Conservation (phyloP, 2,888 invertebrate species). For the Tenodera sinensis region DNA sequence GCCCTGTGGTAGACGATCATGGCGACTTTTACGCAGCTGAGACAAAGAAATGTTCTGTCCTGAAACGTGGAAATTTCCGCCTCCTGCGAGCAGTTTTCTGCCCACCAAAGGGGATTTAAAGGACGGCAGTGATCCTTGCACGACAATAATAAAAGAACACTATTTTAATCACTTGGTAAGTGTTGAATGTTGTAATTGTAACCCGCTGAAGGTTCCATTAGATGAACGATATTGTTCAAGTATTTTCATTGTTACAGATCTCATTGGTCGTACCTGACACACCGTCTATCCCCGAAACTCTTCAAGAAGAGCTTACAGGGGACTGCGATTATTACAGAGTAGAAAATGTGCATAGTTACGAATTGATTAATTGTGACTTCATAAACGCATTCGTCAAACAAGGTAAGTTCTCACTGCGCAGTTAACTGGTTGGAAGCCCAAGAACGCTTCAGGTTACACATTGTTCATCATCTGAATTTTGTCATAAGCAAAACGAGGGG, state of each 20-base stretch:
- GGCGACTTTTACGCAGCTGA: background rate
- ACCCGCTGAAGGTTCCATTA: background rate
- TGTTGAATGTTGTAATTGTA: slow-evolving; percentile 3
- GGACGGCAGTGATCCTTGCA: slow-evolving; percentile 29
- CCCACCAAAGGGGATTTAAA: slow-evolving; percentile 31
- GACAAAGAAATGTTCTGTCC: slow-evolving; percentile 52
- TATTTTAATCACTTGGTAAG: slow-evolving; percentile 54
- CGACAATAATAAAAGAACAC: slow-evolving; percentile 44
- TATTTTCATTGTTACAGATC: slow-evolving; percentile 46
- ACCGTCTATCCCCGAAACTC: slow-evolving; percentile 41
- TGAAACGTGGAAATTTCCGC: slow-evolving; percentile 53
- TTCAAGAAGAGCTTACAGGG: slow-evolving; percentile 43
- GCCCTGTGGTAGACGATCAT: background rate
- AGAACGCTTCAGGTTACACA: too few relatives aligned
- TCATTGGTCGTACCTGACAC: slow-evolving; percentile 52
- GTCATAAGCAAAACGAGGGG: too few relatives aligned
- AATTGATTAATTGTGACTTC: slow-evolving; percentile 50
- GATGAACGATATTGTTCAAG: background rate
- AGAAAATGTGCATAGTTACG: slow-evolving; percentile 44
- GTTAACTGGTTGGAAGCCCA: too few relatives aligned
- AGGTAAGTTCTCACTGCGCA: slow-evolving; percentile 43
- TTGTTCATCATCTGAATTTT: too few relatives aligned
- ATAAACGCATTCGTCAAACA: slow-evolving; percentile 54
- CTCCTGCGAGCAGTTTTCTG: slow-evolving; percentile 42
- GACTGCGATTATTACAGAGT: slow-evolving; percentile 56